Percentiles rank a stretch among this genome's conserved stretches.
Evolutionary conservation across 2,888 invertebrate genomes (phyloP).

Genomic region (Noctuana brunneofusca): DNA sequence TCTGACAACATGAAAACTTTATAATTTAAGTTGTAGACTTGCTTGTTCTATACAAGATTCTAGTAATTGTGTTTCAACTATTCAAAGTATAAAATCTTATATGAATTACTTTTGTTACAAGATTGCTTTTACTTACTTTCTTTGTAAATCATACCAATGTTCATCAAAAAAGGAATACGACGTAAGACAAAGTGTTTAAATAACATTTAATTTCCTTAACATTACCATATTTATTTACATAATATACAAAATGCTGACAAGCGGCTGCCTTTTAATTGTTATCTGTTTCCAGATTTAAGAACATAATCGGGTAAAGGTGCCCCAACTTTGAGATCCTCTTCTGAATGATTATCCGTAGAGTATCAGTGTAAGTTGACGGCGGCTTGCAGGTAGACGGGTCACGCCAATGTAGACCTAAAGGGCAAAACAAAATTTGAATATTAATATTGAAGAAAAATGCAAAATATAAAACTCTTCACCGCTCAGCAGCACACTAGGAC

Average conservation of each 20-base stretch:
- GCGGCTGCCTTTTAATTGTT: conserved; percentile 30
- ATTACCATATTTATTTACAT: conserved; percentile 45
- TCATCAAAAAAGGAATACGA: neutral
- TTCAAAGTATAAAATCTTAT: no score
- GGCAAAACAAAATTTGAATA: conserved; percentile 1
- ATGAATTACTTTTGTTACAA: no score
- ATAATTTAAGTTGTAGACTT: no score
- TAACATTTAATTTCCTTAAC: neutral
- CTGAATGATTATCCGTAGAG: conserved; percentile 89
- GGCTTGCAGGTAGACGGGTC: conserved; percentile 88
- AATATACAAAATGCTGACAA: conserved; percentile 41
- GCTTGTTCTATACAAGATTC: no score
- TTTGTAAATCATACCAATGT: no score
- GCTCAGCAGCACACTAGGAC: no score
- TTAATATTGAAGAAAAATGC: neutral
- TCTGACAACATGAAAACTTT: no score
- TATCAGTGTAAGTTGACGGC: conserved; percentile 89
- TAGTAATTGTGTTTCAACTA: no score
- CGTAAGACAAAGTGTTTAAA: neutral
- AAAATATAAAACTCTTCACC: no score
- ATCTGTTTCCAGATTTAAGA: conserved; percentile 75
- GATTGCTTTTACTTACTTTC: no score
- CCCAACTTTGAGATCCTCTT: conserved; percentile 90
- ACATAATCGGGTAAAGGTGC: conserved; percentile 90
- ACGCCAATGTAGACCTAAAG: conserved; percentile 87